Evolutionary conservation across 2,113 vertebrate genomes (phyloP).

Genomic region (Heteronetta atricapilla): DNA sequence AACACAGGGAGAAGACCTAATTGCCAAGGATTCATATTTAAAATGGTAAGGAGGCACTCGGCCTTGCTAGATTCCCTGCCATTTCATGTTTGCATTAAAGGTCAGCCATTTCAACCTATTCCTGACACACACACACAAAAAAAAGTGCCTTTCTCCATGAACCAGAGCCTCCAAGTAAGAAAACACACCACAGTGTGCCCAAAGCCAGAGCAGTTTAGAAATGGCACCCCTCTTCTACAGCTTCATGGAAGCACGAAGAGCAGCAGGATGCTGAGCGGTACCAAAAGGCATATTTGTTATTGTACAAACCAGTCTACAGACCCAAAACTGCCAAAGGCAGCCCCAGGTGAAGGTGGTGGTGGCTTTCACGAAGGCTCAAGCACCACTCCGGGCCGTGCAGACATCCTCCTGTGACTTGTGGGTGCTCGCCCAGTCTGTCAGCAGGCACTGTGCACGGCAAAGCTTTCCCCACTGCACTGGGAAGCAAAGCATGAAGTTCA

Average conservation of each 20-base stretch:
- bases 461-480: fast-evolving
- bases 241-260: background rate
- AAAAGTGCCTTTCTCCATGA: background rate
- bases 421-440: background rate
- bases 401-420: fast-evolving
- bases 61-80: background rate
- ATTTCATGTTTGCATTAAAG: background rate
- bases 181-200: background rate
- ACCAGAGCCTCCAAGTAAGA: background rate
- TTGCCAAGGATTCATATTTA: background rate
- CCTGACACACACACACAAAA: background rate
- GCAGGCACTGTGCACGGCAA: background rate
- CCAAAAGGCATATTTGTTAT: background rate
- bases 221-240: background rate
- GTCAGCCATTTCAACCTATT: background rate
- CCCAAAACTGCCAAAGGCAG: background rate
- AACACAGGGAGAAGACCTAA: background rate
- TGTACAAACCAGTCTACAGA: background rate
- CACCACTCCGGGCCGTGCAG: background rate
- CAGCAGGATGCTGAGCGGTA: background rate
- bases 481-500: background rate
- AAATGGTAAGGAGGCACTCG: background rate
- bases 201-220: background rate
- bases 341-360: background rate
- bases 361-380: background rate